Percentiles rank a stretch among this genome's conserved stretches.
phyloP scores from a whole-genome alignment of 2,888 invertebrate species.

The Cheilosia urbana region DNA sequence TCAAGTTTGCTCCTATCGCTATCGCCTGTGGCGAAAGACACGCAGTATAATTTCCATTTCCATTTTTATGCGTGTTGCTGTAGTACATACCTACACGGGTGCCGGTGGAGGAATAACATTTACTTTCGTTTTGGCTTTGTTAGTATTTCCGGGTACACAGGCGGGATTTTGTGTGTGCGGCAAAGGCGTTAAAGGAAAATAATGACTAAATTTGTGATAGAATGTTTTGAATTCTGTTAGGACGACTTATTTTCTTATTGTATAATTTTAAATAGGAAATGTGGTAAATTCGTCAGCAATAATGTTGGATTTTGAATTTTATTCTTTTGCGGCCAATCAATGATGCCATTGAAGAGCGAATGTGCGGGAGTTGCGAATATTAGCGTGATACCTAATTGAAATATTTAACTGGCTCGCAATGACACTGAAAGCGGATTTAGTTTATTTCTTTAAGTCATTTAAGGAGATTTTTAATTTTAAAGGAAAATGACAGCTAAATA shows the following conservation, averaged over 20 bases:
- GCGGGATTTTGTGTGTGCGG: not conserved
- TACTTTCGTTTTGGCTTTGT: conserved; percentile 51
- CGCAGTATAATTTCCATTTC: conserved; percentile 66
- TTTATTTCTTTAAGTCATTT: too few species aligned
- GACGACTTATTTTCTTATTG: conserved; percentile 52
- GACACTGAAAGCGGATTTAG: too few species aligned
- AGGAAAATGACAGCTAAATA: too few species aligned
- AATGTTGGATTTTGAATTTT: conserved; percentile 11
- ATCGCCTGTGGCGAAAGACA: conserved; percentile 55
- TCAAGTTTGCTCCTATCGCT: conserved; percentile 49
- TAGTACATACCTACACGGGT: not conserved
- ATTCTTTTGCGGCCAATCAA: not conserved
- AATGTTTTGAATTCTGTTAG: conserved; percentile 51
- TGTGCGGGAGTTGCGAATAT: not conserved
- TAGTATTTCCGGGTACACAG: not conserved
- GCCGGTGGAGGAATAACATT: conserved; percentile 64
- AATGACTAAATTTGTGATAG: conserved; percentile 51
- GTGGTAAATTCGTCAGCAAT: not conserved
- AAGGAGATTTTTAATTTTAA: too few species aligned
- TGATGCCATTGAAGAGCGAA: not conserved
- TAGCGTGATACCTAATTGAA: too few species aligned
- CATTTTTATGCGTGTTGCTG: conserved; percentile 61
- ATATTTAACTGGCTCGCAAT: too few species aligned
- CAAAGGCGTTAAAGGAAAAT: conserved; percentile 37
- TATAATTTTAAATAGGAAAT: conserved; percentile 45